Evolutionary conservation across 2,888 invertebrate species (phyloP), one percentile per base, ranked within the genome.

Genomic region (Lobophora halterata): DNA sequence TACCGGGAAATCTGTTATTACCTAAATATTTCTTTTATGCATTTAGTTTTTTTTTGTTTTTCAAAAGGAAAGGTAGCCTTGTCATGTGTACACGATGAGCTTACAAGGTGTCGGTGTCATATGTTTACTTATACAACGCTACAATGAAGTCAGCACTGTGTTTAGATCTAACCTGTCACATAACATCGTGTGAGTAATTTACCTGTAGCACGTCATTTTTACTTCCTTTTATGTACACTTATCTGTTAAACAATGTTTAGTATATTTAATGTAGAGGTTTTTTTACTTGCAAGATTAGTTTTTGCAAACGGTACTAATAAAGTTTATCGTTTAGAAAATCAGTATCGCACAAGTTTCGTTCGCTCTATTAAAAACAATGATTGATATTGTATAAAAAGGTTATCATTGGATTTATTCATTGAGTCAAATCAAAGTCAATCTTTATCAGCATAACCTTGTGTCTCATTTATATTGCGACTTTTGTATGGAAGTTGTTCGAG

Each of bases 391-490:
- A 28, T 20, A 17, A 27, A 33, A 46, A 50, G 49, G 58, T 56
- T 53, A 42, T 51, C 54, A 49, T 10, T 4, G 3, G 36, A 52
- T 31, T 31, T 28, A 7, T 18, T 21, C 27, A 49, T 56, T 39
- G 46, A 64, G 65, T 69, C 64, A 64, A 69, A 70, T 69, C 68
- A 72, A 71, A 68, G 67, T 72, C 67, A 60, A 47, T 49, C 36
- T 51, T 63, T 72, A 69, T 69, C 64, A 48, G 51, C 46, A 40
- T 46, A 44, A 34, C 30, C 18, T 44, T 34, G 34, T 24, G 12
- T 23, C 21, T 27, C 7, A 18, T 21, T 41, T 30, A 27, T 21
- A 21, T 26, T n/a, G 14, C 11, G 9, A 14, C 3, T 5, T 3
- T 24, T n/a, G 2, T 10, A 2, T 24, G n/a, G 12, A 24, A 5